Base-by-base conservation (phyloP, 1,140 invertebrate species). In the Scaptomyza pallida region DNA sequence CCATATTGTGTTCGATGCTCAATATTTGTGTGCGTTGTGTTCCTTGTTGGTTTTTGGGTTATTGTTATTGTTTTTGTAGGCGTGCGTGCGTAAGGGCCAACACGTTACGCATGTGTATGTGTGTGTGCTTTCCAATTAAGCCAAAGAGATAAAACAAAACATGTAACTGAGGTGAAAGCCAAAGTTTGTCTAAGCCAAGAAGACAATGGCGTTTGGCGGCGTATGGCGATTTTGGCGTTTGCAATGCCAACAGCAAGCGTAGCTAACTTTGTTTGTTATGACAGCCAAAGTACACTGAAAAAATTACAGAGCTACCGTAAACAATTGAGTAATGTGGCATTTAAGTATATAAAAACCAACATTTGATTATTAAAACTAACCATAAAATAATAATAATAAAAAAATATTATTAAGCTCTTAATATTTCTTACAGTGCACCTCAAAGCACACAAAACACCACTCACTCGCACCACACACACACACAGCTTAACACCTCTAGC, bases 61-160 rank as follows among this genome's bases (percentile, higher is more conserved):
- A 23, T 26, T 78, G 67, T 72, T 80, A 67, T 69, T 69, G 43
- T 69, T 70, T 81, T 77, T 56, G 57, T 52, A 54, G 33, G 41
- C 71, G 70, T 63, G 71, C 76, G 77, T 78, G 76, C 62, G 78
- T 65, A 80, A 75, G 65, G 59, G 30, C 62, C 63, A 73, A 65
- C 78, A 81, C 73, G 73, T 82, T 72, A 12, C 26, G 35, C 16
- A 6, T 17, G 44, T 33, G 16, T 59, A 2, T 57, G 21, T 43
- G 43, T 43, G 52, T 65, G 62, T 78, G 78, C 70, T 78, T 82
- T 78, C 78, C 78, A 81, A 81, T 81, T 81, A 81, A 78, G 78
- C 68, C 51, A 33, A 16, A 59, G 45, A 77, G 73, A 74, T 78
- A 82, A 73, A 65, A 78, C 69, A 78, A 77, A 78, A 78, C 69